These are phyloP conservation scores for Sphecodes monilicornis DNA, from an alignment of 2,888 invertebrate species.

Conservation along the genomic window DNA sequence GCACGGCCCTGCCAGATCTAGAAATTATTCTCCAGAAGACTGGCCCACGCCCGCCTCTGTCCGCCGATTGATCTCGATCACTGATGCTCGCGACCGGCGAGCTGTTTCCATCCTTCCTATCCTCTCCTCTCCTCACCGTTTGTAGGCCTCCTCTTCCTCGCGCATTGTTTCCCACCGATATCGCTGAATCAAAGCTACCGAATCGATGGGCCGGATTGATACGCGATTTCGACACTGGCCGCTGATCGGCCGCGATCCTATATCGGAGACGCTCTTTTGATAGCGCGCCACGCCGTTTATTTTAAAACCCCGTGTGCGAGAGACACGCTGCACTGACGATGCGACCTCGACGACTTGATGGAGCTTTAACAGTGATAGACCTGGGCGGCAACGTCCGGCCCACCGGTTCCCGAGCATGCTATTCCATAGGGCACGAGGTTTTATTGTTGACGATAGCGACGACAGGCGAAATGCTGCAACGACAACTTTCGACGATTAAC, in stretches of 20 bases:
- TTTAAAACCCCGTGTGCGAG: neutral
- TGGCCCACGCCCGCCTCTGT: neutral
- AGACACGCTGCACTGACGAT: neutral
- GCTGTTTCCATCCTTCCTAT: neutral
- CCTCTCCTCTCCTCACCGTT: neutral
- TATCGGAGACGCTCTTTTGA: neutral
- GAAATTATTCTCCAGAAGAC: conserved; percentile 18
- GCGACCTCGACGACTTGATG: conserved; percentile 3
- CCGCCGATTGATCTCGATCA: conserved; percentile 28
- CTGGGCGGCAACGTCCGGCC: neutral
- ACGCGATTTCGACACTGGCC: neutral
- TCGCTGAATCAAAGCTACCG: conserved; percentile 8
- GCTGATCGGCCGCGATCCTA: conserved; percentile 21
- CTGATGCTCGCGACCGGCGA: neutral
- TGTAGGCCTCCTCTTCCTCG: neutral
- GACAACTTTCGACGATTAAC: neutral
- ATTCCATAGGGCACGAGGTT: neutral
- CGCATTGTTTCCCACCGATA: neutral
- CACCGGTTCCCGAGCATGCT: neutral
- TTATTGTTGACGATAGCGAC: neutral
- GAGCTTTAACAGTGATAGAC: conserved; percentile 1
- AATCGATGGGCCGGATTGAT: conserved; percentile 11
- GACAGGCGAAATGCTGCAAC: neutral
- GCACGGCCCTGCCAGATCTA: neutral
- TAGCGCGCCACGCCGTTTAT: neutral